These are phyloP conservation scores for Phymastichus coffea DNA, from an alignment of 1,140 invertebrate genomes.

Conservation along the genomic window DNA sequence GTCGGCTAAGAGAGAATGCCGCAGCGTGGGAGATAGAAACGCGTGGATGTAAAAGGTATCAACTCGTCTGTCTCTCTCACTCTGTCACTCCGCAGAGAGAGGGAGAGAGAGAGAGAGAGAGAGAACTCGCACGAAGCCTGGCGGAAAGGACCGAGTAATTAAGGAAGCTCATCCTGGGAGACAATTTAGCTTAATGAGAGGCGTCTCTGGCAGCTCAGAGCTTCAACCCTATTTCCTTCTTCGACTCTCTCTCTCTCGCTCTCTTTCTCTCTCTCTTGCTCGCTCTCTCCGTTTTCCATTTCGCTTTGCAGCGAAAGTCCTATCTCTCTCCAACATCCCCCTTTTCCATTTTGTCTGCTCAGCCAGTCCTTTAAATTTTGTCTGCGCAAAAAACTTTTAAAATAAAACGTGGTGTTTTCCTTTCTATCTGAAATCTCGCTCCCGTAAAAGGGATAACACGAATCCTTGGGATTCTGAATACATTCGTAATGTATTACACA, in stretches of 20 bases:
- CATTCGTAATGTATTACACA: background rate
- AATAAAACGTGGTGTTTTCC: conserved; percentile 18
- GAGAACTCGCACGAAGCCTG: background rate
- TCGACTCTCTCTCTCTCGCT: too few species aligned
- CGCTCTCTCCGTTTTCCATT: background rate
- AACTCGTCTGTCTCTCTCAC: background rate
- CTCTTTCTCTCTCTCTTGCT: too few species aligned
- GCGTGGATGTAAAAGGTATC: conserved; percentile 20
- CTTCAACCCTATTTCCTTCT: conserved; percentile 6
- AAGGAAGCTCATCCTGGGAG: conserved; percentile 49
- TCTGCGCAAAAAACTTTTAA: conserved; percentile 17
- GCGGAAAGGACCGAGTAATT: conserved; percentile 43
- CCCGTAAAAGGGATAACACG: too few species aligned
- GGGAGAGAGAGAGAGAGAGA: too few species aligned
- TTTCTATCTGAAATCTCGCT: too few species aligned
- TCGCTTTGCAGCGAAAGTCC: background rate
- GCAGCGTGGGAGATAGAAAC: conserved; percentile 15
- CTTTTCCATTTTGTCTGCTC: conserved; percentile 6
- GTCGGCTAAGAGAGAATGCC: background rate
- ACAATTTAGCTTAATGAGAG: conserved; percentile 54
- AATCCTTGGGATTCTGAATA: too few species aligned
- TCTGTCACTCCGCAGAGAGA: too few species aligned
- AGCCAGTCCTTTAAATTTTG: conserved; percentile 13
- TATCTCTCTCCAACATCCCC: too few species aligned
- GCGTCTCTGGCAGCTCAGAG: conserved; percentile 36